phyloP scores from a whole-genome alignment of 1,140 invertebrate genomes.

The Drosophila lacteicornis region DNA sequence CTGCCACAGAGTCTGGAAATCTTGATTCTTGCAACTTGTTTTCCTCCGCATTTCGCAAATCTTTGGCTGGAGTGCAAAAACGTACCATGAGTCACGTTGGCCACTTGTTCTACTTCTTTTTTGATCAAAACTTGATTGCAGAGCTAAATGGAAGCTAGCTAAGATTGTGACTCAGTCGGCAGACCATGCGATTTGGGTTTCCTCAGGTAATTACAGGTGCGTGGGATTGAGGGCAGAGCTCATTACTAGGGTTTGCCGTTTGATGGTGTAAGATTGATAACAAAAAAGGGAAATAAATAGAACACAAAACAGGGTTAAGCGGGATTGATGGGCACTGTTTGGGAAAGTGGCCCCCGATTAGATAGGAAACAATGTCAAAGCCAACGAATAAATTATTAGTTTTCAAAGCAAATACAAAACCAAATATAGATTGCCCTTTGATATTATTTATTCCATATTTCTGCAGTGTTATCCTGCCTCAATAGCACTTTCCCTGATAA shows the following conservation, averaged over 20 bases:
- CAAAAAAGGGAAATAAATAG: constrained; percentile 12
- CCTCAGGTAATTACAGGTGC: constrained; percentile 17
- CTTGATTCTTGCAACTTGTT: constrained; percentile 35
- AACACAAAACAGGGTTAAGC: constrained; percentile 25
- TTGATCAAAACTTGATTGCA: constrained; percentile 23
- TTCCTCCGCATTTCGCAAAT: constrained; percentile 20
- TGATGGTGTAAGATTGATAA: constrained; percentile 31
- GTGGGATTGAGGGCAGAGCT: constrained; percentile 33
- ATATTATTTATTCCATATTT: constrained; percentile 16
- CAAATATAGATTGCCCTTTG: not conserved
- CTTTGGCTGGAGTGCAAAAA: constrained; percentile 9
- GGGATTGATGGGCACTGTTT: constrained; percentile 39
- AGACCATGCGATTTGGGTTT: constrained; percentile 16
- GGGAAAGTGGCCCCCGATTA: constrained; percentile 36
- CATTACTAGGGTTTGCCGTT: constrained; percentile 12
- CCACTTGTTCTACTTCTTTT: constrained; percentile 49
- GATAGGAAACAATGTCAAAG: constrained; percentile 47
- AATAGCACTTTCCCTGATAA: constrained; percentile 10
- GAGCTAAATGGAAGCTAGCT: constrained; percentile 10
- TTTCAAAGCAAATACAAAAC: constrained; percentile 4
- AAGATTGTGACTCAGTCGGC: constrained; percentile 27
- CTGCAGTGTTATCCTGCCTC: not conserved
- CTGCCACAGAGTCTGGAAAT: constrained; percentile 21
- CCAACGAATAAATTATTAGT: constrained; percentile 1
- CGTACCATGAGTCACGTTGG: constrained; percentile 22